Conservation (phyloP, 2,888 invertebrate species). For the Nemotelus nigrinus region DNA sequence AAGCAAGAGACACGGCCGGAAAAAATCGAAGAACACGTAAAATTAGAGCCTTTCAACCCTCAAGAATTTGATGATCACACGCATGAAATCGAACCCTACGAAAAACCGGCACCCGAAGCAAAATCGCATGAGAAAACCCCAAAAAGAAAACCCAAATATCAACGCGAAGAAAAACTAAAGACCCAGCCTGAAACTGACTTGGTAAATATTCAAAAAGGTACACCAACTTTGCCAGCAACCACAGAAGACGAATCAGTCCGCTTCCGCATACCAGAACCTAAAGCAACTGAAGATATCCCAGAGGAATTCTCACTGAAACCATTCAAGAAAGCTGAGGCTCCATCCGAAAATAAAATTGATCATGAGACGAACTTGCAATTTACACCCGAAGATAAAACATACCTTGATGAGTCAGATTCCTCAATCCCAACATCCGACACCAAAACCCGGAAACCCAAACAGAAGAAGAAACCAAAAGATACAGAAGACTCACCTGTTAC, state of each 20-base stretch:
- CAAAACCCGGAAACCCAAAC: conserved; percentile 50
- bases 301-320: conserved; percentile 58
- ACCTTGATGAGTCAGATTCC: no score
- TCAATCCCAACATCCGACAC: no score
- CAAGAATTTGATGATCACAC: conserved; percentile 53
- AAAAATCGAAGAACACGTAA: conserved; percentile 51
- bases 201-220: conserved; percentile 58
- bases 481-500: conserved; percentile 48
- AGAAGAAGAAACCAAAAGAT: conserved; percentile 53
- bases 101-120: conserved; percentile 40
- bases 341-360: conserved; percentile 56
- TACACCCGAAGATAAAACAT: no score
- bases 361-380: conserved; percentile 56
- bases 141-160: conserved; percentile 48
- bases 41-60: conserved; percentile 22
- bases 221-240: conserved; percentile 56
- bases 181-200: conserved; percentile 60
- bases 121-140: conserved; percentile 41
- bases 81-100: conserved; percentile 57
- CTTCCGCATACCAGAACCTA: conserved; percentile 52
- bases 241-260: conserved; percentile 49
- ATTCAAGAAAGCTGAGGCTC: conserved; percentile 53
- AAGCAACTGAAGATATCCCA: conserved; percentile 46
- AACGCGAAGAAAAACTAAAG: conserved; percentile 57
- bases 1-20: conserved; percentile 40